phyloP scores from a whole-genome alignment of 1,140 invertebrate genomes.

The Medauroidea extradentata region DNA sequence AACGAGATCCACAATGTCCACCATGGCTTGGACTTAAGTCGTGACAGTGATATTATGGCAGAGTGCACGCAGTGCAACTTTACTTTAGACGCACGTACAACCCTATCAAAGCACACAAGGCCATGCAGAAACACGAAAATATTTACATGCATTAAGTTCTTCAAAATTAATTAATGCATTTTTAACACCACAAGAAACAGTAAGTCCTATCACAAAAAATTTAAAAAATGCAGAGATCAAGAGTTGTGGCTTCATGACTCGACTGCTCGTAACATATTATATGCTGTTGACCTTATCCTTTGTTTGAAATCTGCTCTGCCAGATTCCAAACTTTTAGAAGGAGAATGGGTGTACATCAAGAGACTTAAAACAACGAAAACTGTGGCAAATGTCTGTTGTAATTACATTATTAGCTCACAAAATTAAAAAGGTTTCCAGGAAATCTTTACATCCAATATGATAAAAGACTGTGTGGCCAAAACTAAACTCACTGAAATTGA shows the following conservation, averaged over 20 bases:
- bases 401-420: slow-evolving; percentile 14
- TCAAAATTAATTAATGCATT: too few species aligned
- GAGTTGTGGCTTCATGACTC: slow-evolving; percentile 13
- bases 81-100: too few species aligned
- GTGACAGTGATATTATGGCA: slow-evolving; percentile 4
- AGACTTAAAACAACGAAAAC: slow-evolving; percentile 12
- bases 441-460: too few species aligned
- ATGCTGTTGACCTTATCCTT: slow-evolving; percentile 11
- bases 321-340: slow-evolving; percentile 12
- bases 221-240: slow-evolving; percentile 12
- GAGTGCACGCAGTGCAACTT: slow-evolving; percentile 9
- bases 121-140: too few species aligned
- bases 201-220: slow-evolving; percentile 1
- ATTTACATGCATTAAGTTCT: too few species aligned
- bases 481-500: too few species aligned
- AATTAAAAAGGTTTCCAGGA: background rate
- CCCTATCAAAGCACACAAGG: too few species aligned
- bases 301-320: slow-evolving; percentile 12
- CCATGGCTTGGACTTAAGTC: slow-evolving; percentile 11
- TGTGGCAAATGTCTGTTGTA: slow-evolving; percentile 13
- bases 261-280: slow-evolving; percentile 11
- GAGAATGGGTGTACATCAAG: background rate
- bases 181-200: too few species aligned
- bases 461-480: too few species aligned
- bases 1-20: slow-evolving; percentile 14